A percentile compares a stretch with the other conserved stretches of the same genome.
phyloP scores from a whole-genome alignment of 2,797 vertebrate genomes.

The Girardinus metallicus region DNA sequence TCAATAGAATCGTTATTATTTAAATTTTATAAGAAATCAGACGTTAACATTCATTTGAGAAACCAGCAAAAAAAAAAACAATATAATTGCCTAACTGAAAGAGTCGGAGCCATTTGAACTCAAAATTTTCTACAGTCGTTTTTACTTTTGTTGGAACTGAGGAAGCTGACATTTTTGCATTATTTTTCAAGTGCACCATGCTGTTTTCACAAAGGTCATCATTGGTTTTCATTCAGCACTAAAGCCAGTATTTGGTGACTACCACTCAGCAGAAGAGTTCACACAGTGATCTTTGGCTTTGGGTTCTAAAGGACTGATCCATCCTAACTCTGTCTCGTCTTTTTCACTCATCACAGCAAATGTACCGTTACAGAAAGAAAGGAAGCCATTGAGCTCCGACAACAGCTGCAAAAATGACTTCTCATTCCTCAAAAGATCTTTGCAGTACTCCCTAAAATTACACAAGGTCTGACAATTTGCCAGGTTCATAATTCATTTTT shows the following conservation, averaged over 20 bases:
- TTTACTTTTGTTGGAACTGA: conserved; percentile 41
- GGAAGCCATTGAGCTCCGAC: conserved; percentile 61
- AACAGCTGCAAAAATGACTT: conserved; percentile 69
- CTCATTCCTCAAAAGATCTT: conserved; percentile 76
- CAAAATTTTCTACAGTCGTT: background rate
- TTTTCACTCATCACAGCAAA: conserved; percentile 53
- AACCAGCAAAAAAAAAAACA: background rate
- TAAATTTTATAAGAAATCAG: background rate
- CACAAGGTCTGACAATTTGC: conserved; percentile 61
- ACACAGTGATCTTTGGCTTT: conserved; percentile 80
- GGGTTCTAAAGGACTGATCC: conserved; percentile 75
- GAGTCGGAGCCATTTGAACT: background rate
- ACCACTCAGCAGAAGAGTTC: conserved; percentile 67
- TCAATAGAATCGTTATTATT: too few species aligned
- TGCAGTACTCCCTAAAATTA: conserved; percentile 72
- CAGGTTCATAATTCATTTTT: conserved; percentile 63
- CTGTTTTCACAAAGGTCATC: conserved; percentile 74
- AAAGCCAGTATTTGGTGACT: conserved; percentile 78
- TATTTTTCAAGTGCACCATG: conserved; percentile 72
- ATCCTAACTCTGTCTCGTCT: conserved; percentile 53
- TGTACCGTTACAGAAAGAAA: conserved; percentile 68
- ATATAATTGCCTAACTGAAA: background rate
- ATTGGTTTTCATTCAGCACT: conserved; percentile 83
- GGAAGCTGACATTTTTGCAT: conserved; percentile 72
- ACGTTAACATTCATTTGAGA: background rate